Base-by-base conservation (phyloP, 1,140 invertebrate species). In the Drosophila persimilis region DNA sequence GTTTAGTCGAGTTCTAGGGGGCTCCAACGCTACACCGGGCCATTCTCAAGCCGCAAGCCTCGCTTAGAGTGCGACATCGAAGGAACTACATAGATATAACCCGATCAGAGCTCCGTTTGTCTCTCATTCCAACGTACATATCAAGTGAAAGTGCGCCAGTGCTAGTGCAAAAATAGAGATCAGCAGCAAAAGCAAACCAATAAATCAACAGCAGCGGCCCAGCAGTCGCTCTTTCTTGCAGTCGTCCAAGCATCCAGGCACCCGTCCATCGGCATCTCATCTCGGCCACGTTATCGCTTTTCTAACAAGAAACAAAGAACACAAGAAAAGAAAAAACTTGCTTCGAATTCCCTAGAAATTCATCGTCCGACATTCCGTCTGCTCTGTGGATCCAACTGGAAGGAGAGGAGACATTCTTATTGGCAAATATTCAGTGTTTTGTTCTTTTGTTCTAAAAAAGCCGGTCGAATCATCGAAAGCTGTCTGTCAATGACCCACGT, bases 281-380 rank as follows among this genome's bases (percentile, higher is more conserved):
- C 58, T 17, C 7, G 57, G 80, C 80, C 80, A 85, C 80, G 80
- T 85, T 85, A 73, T 73, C 69, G 73, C 57, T 64, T 80, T 73
- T 62, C 47, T 56, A 65, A 64, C 53, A 26, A 60, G 51, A 22
- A 52, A n/a, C 20, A 1, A 20, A 20, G 20, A 20, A 20, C 20
- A 64, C 53, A 26, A 60, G 51, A 22, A 52, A 17, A 48, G 24
- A 55, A 67, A 44, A 64, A 43, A 50, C 50, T 43, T 11, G 15
- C 41, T 44, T 20, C 48, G 29, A 52, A 51, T 73, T 73, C 69
- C 61, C 11, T 1, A 50, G 62, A 73, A 35, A 58, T 35, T 52
- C 15, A 46, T 35, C 24, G 65, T 20, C 51, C 20, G 8, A 15
- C 13, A 51, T 31, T 31, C 31, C 31, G 8, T 35, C 3, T 35